A percentile compares a stretch with the other conserved stretches of the same genome.
Evolutionary conservation across 2,888 invertebrate genomes (phyloP).

Genomic region (Glaucopsyche alexis): DNA sequence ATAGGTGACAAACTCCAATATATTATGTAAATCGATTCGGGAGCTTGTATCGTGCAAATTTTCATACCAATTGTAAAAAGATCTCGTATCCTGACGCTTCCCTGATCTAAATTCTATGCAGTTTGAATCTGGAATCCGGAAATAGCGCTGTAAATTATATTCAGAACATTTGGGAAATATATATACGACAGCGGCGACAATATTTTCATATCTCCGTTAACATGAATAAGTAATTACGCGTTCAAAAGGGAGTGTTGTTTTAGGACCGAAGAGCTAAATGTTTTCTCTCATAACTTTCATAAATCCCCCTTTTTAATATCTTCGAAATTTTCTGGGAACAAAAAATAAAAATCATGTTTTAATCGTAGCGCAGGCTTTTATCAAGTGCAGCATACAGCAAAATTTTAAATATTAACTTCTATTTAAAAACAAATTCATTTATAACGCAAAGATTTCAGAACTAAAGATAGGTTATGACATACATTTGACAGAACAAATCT

Average conservation of each 20-base stretch:
- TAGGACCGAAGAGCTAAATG: neutral
- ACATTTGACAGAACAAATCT: too few species aligned
- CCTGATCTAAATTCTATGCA: neutral
- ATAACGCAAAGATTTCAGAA: too few species aligned
- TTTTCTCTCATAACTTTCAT: neutral
- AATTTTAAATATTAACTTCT: too few species aligned
- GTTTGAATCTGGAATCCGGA: neutral
- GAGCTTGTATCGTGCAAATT: too few species aligned
- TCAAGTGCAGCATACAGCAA: too few species aligned
- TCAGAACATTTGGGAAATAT: neutral
- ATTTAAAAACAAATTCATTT: too few species aligned
- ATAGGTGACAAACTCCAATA: too few species aligned
- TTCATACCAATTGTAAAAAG: too few species aligned
- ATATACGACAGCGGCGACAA: neutral
- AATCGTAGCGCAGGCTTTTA: too few species aligned
- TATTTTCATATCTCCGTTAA: slow-evolving; percentile 12
- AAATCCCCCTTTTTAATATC: neutral
- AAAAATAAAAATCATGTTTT: neutral
- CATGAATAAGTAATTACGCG: neutral
- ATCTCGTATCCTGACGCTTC: neutral
- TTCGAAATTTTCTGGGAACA: neutral
- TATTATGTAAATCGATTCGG: too few species aligned
- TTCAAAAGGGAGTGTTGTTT: neutral
- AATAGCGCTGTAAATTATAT: neutral
- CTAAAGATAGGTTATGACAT: too few species aligned